Percentiles rank a stretch among this genome's conserved stretches.
These are phyloP conservation scores for Standfussiana lucernea DNA, from an alignment of 2,888 invertebrate species.

Conservation along the genomic window DNA sequence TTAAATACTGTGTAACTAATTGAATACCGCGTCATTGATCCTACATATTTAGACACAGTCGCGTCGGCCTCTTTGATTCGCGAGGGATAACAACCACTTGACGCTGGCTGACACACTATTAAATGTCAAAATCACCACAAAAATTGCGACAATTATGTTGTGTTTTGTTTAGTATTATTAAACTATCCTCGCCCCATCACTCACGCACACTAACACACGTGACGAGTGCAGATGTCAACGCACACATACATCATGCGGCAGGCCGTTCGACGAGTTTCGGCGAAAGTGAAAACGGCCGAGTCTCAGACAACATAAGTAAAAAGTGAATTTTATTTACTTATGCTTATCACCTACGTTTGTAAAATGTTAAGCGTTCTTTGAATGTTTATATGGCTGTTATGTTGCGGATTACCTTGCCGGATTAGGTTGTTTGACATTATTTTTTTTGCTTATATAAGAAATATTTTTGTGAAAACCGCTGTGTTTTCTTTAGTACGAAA, in stretches of 20 bases:
- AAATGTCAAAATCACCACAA: slow-evolving; percentile 48
- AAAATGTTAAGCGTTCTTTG: slow-evolving; percentile 35
- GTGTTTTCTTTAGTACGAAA: slow-evolving; percentile 12
- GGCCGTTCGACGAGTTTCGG: slow-evolving; percentile 69
- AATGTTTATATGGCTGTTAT: slow-evolving; percentile 43
- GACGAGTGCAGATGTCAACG: slow-evolving; percentile 48
- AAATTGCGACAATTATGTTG: slow-evolving; percentile 43
- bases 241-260: slow-evolving; percentile 64
- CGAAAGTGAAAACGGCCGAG: slow-evolving; percentile 73
- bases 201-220: slow-evolving; percentile 19
- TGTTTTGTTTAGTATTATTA: slow-evolving; percentile 23
- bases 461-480: slow-evolving; percentile 3
- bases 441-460: slow-evolving; percentile 15
- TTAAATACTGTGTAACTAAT: neutral
- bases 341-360: slow-evolving; percentile 50
- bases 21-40: neutral
- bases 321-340: slow-evolving; percentile 70
- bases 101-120: slow-evolving; percentile 47
- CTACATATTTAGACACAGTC: neutral
- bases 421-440: slow-evolving; percentile 17
- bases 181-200: neutral
- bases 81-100: neutral
- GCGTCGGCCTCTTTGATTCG: slow-evolving; percentile 22
- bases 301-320: slow-evolving; percentile 55
- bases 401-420: slow-evolving; percentile 34